Conservation (phyloP, 2,113 vertebrate species). For the Cygnus buccinator region DNA sequence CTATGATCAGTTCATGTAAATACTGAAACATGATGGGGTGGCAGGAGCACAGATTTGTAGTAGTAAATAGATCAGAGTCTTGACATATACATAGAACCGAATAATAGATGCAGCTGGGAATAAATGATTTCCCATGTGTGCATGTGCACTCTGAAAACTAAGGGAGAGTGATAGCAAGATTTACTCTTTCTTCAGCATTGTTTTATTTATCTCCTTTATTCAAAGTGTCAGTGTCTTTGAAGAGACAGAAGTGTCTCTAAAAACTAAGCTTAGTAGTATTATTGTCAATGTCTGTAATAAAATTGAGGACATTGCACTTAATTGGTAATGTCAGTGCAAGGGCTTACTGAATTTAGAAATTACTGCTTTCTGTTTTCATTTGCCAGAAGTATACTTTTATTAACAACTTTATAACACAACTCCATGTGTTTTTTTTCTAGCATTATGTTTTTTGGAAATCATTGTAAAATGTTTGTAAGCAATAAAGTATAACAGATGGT, state of each 20-base stretch:
- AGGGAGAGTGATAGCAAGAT: not conserved
- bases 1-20: not conserved
- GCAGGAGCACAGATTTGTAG: constrained; percentile 5
- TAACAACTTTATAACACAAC: not conserved
- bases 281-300: not conserved
- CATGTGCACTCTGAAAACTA: not conserved
- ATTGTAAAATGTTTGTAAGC: not conserved
- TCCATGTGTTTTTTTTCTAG: not conserved
- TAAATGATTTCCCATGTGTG: not conserved
- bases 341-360: not conserved
- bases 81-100: constrained; percentile 51
- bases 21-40: not conserved
- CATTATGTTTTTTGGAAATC: not conserved
- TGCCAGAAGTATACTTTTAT: not conserved
- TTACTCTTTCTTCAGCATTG: not conserved
- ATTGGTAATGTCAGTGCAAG: not conserved
- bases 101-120: not conserved
- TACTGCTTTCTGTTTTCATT: not conserved
- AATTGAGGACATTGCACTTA: not conserved
- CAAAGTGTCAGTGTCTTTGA: not conserved
- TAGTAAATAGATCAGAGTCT: not conserved
- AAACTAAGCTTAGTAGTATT: not conserved
- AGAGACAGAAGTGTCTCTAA: not conserved
- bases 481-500: not conserved
- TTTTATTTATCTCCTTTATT: not conserved